Evolutionary conservation across 1,140 invertebrate species (phyloP), one percentile per base, ranked within the genome.

Genomic region (Conopomorpha cramerella): DNA sequence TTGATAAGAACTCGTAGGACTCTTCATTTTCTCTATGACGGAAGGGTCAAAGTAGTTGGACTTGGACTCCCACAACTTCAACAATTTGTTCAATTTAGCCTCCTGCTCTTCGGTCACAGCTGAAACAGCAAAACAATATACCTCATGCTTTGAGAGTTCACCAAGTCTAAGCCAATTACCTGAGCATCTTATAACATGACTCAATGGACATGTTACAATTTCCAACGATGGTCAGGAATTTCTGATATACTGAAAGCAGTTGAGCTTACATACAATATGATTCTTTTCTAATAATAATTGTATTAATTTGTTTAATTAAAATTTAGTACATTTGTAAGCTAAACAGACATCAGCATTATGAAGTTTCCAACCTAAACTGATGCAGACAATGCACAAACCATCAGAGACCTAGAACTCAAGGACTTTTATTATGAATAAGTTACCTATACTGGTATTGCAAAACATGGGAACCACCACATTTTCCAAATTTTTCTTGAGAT

Each of bases 391-490:
- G 59, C 56, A 62, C 58, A 74, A n/a, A 62, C 57, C 51, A 37
- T 64, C 16, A 67, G 52, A 76, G 52, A 63, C 62, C 71, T 68
- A 67, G 49, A 57, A 58, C 56, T 72, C 48, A 63, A 67, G 57
- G 65, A 57, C 59, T 57, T 72, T 76, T 73, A 76, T 68, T 71
- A 71, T 62, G 66, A 66, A 74, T 60, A 81, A 78, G 67, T 79
- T 82, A 79, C 82, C 81, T 71, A 86, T 81, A 67, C 88, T 89
- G 31, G 93, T 87, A 72, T 91, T 92, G 79, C 93, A 97, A 82
- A 97, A 98, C 87, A 97, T 95, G 46, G 95, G 94, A 50, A 97
- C 91, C 42, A 98, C 93, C 49, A 96, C 91, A 56, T 85, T 86
- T 83, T 97, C 93, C 70, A 99, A 83, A 54, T 89, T 86, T 77